Conservation (phyloP, 2,888 invertebrate species). For the Synergus gifuensis region DNA sequence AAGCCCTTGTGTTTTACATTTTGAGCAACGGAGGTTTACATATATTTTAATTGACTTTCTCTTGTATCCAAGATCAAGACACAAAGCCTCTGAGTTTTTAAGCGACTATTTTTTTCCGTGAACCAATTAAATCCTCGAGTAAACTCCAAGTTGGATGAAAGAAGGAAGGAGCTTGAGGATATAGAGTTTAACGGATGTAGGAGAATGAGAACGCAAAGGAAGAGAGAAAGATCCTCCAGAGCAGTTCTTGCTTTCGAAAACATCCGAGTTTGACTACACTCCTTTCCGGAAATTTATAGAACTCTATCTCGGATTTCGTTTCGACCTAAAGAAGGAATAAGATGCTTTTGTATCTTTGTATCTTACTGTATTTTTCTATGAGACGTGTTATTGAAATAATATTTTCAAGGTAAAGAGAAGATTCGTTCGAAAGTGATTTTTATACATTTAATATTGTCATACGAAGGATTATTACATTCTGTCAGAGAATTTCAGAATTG, state of each 20-base stretch:
- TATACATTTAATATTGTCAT: too few species aligned
- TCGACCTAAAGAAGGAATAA: not conserved
- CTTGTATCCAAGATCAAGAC: too few species aligned
- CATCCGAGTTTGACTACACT: conserved; percentile 12
- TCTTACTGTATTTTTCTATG: not conserved
- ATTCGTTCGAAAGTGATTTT: too few species aligned
- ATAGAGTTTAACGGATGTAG: conserved; percentile 5
- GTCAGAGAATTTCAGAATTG: too few species aligned
- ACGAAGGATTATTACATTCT: too few species aligned
- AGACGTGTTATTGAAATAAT: not conserved
- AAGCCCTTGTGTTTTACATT: too few species aligned
- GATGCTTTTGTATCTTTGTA: not conserved
- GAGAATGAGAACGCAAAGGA: not conserved
- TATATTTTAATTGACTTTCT: too few species aligned
- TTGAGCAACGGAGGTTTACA: too few species aligned
- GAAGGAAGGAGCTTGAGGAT: conserved; percentile 32
- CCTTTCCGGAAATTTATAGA: not conserved
- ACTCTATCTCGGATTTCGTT: not conserved
- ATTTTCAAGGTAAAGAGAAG: not conserved
- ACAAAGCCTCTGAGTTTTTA: too few species aligned
- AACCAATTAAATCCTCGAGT: conserved; percentile 47
- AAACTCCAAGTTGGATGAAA: conserved; percentile 52
- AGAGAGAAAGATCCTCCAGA: not conserved
- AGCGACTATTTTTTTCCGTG: too few species aligned
- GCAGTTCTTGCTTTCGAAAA: not conserved